These are phyloP conservation scores for Nannospalax galili DNA, from an alignment of 2,113 vertebrate genomes.

Conservation along the genomic window DNA sequence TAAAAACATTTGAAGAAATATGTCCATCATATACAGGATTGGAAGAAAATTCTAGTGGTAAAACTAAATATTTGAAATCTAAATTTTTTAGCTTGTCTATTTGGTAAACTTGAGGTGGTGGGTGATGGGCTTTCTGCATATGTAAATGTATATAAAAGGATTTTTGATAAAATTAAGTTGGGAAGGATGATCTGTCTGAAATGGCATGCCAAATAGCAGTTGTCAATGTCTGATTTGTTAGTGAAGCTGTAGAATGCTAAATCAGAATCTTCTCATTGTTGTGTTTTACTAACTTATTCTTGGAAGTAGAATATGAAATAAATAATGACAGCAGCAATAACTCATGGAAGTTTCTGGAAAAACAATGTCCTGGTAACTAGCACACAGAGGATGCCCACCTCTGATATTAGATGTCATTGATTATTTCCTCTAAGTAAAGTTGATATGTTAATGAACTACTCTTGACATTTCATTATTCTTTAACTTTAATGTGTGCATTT, in stretches of 20 bases:
- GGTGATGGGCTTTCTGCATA: background rate
- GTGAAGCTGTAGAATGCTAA: background rate
- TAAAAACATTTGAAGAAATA: background rate
- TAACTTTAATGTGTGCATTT: background rate
- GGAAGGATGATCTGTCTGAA: background rate
- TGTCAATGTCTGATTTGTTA: background rate
- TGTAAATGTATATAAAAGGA: background rate
- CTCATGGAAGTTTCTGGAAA: background rate
- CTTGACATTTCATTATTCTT: background rate
- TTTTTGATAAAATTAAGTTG: background rate
- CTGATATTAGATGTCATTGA: background rate
- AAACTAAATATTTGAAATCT: background rate
- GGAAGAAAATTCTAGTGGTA: background rate
- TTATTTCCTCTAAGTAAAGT: too few species aligned
- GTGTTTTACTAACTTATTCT: slow-evolving; percentile 41
- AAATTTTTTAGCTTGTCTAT: background rate
- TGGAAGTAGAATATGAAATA: background rate
- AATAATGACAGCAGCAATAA: background rate
- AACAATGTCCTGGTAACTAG: background rate
- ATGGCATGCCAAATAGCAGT: background rate
- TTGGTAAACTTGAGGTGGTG: background rate
- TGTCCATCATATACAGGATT: background rate
- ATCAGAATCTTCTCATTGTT: background rate
- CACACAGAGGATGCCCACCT: background rate
- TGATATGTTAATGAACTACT: background rate